Evolutionary conservation across 2,113 vertebrate genomes (phyloP), one percentile per base, ranked within the genome.

Genomic region (Eulemur rufifrons): DNA sequence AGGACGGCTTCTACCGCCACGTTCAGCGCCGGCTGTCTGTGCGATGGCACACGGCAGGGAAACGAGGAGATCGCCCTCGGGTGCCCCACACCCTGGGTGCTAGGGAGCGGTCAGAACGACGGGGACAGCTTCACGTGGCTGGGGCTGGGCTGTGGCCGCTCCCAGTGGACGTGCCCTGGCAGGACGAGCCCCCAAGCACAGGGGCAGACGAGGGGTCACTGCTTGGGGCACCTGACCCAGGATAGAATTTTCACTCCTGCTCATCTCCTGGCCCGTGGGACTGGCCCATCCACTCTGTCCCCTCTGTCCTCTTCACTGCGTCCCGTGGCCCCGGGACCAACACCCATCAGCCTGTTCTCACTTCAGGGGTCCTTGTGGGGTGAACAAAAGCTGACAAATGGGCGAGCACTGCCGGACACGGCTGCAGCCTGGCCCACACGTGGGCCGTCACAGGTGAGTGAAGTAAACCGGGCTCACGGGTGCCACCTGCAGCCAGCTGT

Each of bases 71-170:
- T 8, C 0, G 21, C 77, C 54, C 54, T 73, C 10, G 23, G 13
- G 52, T 0, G 7, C 63, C 37, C 29, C 8, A 6, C 11, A 14
- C 5, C 63, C 39, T 45, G 15, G 47, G 37, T 4, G 4, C 23
- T 0, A 54, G 0, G 27, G 20, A 17, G 47, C 2, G 2, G 39
- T 11, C 1, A 9, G 50, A 18, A 27, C 3, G 0, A 2, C 0
- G 0, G n/a, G 78, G 18, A 39, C 25, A 84, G 61, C 32, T 1
- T 29, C 3, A 0, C 17, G 4, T 5, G 0, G 32, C 14, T 69
- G 61, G 61, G 61, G 61, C 6, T 13, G 32, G 10, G 17, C 66
- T 9, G 34, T 37, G 66, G 66, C 34, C 6, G 7, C 14, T 34
- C 34, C 66, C 63, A 66, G 66, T 4, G 66, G 32, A 18, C 18